These are phyloP conservation scores for Toxotes chatareus DNA, from an alignment of 2,113 vertebrate genomes.

Conservation along the genomic window DNA sequence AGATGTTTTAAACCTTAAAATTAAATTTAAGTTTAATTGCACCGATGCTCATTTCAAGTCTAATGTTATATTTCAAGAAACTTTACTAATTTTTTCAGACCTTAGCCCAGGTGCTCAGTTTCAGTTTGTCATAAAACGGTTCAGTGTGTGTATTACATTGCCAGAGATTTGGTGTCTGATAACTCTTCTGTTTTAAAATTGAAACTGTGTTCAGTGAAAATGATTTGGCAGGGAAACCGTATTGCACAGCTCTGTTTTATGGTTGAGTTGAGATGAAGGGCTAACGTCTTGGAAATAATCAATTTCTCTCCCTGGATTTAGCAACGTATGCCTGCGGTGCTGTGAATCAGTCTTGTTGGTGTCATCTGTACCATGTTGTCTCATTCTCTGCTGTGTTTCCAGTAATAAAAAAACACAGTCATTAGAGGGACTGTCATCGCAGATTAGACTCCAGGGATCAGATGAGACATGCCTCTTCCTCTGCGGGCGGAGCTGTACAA, in stretches of 20 bases:
- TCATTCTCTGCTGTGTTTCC: conserved; percentile 21
- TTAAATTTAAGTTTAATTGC: too few relatives aligned
- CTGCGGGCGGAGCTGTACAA: conserved; percentile 33
- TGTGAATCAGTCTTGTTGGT: conserved; percentile 10
- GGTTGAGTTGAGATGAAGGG: neutral
- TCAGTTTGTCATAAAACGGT: neutral
- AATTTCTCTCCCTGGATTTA: conserved; percentile 26
- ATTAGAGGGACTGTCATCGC: conserved; percentile 48
- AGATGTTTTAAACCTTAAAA: too few relatives aligned
- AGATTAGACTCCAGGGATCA: conserved; percentile 60
- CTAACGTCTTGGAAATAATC: conserved; percentile 37
- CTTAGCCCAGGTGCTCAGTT: too few relatives aligned
- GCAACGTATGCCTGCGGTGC: neutral
- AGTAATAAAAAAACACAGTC: conserved; percentile 44
- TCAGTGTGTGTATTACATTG: neutral
- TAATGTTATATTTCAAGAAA: too few relatives aligned
- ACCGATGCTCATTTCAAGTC: too few relatives aligned
- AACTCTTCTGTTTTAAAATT: neutral
- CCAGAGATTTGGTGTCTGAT: neutral
- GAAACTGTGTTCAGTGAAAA: neutral
- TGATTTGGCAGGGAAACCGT: neutral
- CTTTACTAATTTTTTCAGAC: too few relatives aligned
- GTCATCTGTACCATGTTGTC: conserved; percentile 22
- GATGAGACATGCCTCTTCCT: conserved; percentile 55
- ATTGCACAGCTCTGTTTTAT: neutral